phyloP scores from a whole-genome alignment of 1,140 invertebrate genomes.

The Pollicipes pollicipes region DNA sequence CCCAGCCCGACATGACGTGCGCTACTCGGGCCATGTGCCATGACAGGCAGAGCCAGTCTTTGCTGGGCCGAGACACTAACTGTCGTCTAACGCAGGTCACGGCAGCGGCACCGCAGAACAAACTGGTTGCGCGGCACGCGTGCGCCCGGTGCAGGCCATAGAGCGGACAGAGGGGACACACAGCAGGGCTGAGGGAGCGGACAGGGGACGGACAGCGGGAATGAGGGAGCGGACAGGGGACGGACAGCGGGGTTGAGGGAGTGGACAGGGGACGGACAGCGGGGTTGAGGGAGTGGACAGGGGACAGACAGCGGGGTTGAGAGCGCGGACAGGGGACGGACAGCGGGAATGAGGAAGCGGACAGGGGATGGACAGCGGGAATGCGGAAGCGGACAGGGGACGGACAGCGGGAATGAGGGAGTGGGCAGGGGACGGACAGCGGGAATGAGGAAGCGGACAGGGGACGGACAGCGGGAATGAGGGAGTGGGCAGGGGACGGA shows the following conservation, averaged over 20 bases:
- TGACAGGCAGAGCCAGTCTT: no score
- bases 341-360: background rate
- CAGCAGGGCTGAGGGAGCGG: background rate
- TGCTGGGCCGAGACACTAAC: no score
- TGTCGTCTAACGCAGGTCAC: no score
- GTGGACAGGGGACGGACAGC: background rate
- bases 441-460: background rate
- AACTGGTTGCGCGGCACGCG: no score
- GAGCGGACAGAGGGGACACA: background rate
- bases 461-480: background rate
- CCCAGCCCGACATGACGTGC: no score
- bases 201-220: conserved; percentile 1
- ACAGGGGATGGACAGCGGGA: background rate
- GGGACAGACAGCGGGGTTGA: conserved; percentile 1
- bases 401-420: background rate
- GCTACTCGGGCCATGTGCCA: no score
- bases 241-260: background rate
- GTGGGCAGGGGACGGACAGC: background rate
- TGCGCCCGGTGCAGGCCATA: background rate
- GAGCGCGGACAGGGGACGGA: background rate
- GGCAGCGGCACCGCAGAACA: no score
- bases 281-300: background rate
- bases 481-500: no score
- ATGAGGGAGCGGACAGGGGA: conserved; percentile 2
- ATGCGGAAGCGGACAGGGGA: background rate